Percentiles rank a stretch among this genome's conserved stretches.
Conservation (phyloP, 92 coral and sea anemone species). For the Diadumene lineata region DNA sequence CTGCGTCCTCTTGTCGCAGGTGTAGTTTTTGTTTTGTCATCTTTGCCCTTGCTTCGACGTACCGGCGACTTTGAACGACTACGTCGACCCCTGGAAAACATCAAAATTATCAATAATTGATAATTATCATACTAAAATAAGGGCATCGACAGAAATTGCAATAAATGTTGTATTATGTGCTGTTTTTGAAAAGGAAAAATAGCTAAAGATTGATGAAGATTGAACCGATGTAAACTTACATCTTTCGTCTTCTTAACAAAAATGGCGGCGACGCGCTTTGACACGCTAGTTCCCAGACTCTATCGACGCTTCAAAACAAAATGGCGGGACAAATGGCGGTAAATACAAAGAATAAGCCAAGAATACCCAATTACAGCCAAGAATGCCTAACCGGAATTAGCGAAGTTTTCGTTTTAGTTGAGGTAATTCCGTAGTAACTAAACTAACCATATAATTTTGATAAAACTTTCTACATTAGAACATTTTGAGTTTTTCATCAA, state of each 20-base stretch:
- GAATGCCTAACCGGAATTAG: no score
- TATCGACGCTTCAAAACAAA: constrained; percentile 4
- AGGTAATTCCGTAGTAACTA: no score
- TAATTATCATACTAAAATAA: not conserved
- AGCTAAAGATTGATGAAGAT: constrained; percentile 25
- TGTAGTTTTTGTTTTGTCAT: constrained; percentile 55
- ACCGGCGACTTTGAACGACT: constrained; percentile 87
- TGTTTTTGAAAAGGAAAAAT: not conserved
- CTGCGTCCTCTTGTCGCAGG: constrained; percentile 90
- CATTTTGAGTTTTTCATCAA: no score
- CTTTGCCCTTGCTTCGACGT: constrained; percentile 72
- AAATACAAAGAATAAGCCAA: constrained; percentile 2
- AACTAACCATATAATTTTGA: no score
- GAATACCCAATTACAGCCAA: no score
- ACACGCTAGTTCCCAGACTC: constrained; percentile 35
- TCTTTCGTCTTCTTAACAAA: constrained; percentile 6
- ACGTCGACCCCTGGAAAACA: constrained; percentile 76
- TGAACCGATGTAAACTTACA: constrained; percentile 52
- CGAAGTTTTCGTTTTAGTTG: no score
- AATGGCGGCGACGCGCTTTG: constrained; percentile 55
- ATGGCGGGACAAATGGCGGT: constrained; percentile 52
- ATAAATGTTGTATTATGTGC: not conserved
- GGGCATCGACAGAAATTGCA: no score
- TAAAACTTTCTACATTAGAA: no score
- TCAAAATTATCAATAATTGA: constrained; percentile 9